Evolutionary conservation across 2,797 vertebrate species (phyloP).

Genomic region (Phyllotis vaccarum): DNA sequence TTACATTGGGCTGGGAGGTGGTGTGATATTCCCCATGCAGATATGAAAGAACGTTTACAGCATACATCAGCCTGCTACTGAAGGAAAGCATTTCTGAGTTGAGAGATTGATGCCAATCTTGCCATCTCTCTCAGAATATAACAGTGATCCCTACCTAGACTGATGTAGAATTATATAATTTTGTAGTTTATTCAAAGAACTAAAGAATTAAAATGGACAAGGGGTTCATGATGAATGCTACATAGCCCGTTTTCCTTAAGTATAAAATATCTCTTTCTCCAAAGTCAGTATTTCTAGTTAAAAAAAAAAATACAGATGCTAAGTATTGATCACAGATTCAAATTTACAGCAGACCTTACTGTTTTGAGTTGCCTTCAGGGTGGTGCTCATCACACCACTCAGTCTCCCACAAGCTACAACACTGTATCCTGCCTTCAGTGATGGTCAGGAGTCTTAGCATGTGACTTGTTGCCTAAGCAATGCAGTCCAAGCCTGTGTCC

Average conservation of each 20-base stretch:
- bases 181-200: constrained; percentile 2
- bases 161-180: background rate
- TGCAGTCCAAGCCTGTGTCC: background rate
- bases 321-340: background rate
- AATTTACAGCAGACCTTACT: background rate
- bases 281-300: background rate
- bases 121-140: background rate
- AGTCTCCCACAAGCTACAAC: background rate
- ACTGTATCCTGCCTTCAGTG: background rate
- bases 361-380: background rate
- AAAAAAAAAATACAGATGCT: background rate
- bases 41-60: background rate
- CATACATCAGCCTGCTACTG: background rate
- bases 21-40: background rate
- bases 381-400: background rate
- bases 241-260: background rate
- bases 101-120: background rate
- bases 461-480: constrained; percentile 29
- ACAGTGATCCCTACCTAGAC: background rate
- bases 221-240: background rate
- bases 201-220: background rate
- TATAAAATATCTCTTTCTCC: background rate
- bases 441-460: background rate
- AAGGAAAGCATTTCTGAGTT: background rate
- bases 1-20: background rate